Evolutionary conservation across 2,888 invertebrate species (phyloP), one percentile per base, ranked within the genome.

Genomic region (Cheilosia grossa): DNA sequence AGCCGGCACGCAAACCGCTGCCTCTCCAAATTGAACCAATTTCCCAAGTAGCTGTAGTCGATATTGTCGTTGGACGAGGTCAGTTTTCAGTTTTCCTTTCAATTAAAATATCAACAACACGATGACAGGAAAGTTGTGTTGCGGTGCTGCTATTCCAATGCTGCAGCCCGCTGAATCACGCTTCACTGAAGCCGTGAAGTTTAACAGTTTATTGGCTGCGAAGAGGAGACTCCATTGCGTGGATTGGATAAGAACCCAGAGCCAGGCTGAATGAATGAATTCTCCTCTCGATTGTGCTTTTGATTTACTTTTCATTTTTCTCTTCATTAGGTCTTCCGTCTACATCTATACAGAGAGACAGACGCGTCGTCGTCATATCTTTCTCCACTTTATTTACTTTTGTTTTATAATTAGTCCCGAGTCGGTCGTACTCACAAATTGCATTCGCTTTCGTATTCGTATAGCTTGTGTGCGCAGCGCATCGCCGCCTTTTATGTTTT

Each of bases 1-100:
- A 33, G 21, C 69, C 53, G 67, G 13, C 15, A 30, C 54, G 17
- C 17, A 5, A 19, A 17, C 42, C 13, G 42, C 27, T 27, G 27
- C 27, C 27, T 10, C 56, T 47, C 24, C 47, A 17, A 37, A 40
- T 42, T 54, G 54, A 21, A 59, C 33, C 67, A 40, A 51, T 40
- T 64, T 69, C 37, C 47, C 59, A 63, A 56, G 82, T 49, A 19
- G 72, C 67, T 49, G 17, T 13, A 21, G 4, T 30, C 0, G 30
- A 30, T 9, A 15, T 51, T 82, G 67, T 63, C 56, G 73, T 82
- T 82, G 53, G 73, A 63, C 67, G 54, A 82, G 82, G 82, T 79
- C 82, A 73, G 82, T 79, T 66, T 82, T 58, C 24, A 30, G 70
- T 53, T 82, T 73, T 82, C 21, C 66, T 72, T 82, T 78, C 70